phyloP scores from a whole-genome alignment of 1,140 invertebrate species.

The Drosophila cardini region DNA sequence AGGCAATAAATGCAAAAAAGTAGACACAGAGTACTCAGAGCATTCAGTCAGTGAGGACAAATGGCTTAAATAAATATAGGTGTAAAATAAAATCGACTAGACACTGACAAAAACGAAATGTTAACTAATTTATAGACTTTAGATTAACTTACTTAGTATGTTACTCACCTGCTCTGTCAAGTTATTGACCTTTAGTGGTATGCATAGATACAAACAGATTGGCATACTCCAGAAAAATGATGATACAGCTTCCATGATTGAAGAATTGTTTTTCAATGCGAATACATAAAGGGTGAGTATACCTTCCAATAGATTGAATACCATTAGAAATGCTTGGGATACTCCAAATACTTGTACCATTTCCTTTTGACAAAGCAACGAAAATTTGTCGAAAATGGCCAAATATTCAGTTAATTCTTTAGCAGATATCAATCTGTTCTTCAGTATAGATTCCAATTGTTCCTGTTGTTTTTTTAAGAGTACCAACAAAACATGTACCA shows the following conservation, averaged over 20 bases:
- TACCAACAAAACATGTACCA: conserved; percentile 1
- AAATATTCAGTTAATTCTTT: conserved; percentile 5
- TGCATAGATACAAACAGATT: neutral
- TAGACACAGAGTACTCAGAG: no score
- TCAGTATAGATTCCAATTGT: neutral
- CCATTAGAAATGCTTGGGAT: neutral
- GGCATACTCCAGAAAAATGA: conserved; percentile 13
- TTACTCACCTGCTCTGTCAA: conserved; percentile 17
- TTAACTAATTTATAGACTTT: no score
- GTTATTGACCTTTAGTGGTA: conserved; percentile 29
- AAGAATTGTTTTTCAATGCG: neutral
- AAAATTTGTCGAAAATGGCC: conserved; percentile 11
- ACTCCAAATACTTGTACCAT: conserved; percentile 21
- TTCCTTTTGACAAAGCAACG: conserved; percentile 19
- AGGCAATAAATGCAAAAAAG: no score
- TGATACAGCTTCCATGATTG: neutral
- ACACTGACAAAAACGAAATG: no score
- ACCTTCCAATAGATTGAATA: conserved; percentile 15
- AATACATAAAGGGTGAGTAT: conserved; percentile 5
- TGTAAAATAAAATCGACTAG: no score
- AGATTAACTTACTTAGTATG: neutral
- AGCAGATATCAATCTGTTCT: neutral
- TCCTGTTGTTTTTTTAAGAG: conserved; percentile 7
- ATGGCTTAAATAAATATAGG: no score
- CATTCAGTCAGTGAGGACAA: no score